Conservation (phyloP, 2,113 vertebrate species). For the Otolemur garnettii region DNA sequence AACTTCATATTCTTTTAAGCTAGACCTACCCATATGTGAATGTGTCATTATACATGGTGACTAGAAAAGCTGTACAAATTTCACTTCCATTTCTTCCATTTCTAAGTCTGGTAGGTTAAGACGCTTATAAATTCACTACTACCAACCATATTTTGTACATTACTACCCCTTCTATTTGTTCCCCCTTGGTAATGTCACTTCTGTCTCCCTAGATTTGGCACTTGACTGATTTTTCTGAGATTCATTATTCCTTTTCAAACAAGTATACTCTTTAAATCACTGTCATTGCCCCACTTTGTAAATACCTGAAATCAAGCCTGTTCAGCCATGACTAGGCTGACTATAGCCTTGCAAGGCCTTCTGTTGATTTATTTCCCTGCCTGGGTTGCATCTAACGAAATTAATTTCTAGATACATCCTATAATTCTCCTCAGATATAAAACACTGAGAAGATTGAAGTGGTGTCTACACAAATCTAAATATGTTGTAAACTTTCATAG, state of each 20-base stretch:
- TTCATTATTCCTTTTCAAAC: background rate
- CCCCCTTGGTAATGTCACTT: background rate
- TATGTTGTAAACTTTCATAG: background rate
- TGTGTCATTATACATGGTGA: background rate
- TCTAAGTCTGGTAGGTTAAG: background rate
- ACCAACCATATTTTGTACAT: background rate
- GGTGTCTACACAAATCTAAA: background rate
- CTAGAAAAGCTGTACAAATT: background rate
- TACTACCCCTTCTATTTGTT: background rate
- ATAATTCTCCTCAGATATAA: background rate
- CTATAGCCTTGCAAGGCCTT: background rate
- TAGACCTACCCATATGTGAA: background rate
- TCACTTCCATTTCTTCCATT: background rate
- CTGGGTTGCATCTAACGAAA: background rate
- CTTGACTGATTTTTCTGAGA: background rate
- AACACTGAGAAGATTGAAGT: background rate
- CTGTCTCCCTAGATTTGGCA: background rate
- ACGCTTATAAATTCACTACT: background rate
- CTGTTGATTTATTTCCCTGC: background rate
- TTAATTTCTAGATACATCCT: background rate
- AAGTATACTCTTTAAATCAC: background rate
- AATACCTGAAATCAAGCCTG: background rate
- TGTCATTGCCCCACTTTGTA: background rate
- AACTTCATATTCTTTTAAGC: background rate
- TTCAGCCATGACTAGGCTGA: background rate